These are phyloP conservation scores for Bradypodion ventrale DNA, from an alignment of 2,797 vertebrate species.

Conservation along the genomic window DNA sequence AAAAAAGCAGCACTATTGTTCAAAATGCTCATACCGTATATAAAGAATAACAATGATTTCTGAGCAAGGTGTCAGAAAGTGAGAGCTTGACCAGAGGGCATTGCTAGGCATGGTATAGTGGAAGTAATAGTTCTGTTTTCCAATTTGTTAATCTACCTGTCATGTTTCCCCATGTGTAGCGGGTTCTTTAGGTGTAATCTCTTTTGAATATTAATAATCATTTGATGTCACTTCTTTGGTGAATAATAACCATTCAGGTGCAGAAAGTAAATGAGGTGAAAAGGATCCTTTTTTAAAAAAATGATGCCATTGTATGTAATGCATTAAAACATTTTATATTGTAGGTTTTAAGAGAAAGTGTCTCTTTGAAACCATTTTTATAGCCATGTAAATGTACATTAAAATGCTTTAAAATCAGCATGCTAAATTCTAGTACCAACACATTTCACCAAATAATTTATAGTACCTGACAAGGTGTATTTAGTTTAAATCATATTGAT, in stretches of 20 bases:
- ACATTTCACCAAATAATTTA: too few species aligned
- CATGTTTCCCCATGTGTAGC: background rate
- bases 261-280: background rate
- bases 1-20: slow-evolving; percentile 57
- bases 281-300: background rate
- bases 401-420: too few species aligned
- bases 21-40: slow-evolving; percentile 38
- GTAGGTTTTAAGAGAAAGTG: too few species aligned
- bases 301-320: background rate
- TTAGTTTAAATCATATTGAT: too few species aligned
- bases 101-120: slow-evolving; percentile 1
- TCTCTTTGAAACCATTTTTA: too few species aligned
- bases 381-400: too few species aligned
- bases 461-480: too few species aligned
- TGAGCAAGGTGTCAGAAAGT: slow-evolving; percentile 11
- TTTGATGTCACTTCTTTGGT: slow-evolving; percentile 2
- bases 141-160: slow-evolving; percentile 11
- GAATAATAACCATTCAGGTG: background rate
- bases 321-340: too few species aligned
- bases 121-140: slow-evolving; percentile 13
- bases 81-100: slow-evolving; percentile 7
- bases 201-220: slow-evolving; percentile 5
- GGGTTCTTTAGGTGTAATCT: slow-evolving; percentile 4
- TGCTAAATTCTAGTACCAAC: too few species aligned
- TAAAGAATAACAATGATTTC: slow-evolving; percentile 33